Evolutionary conservation across 2,113 vertebrate genomes (phyloP), one percentile per base, ranked within the genome.

Genomic region (Leptobrachium leishanense): DNA sequence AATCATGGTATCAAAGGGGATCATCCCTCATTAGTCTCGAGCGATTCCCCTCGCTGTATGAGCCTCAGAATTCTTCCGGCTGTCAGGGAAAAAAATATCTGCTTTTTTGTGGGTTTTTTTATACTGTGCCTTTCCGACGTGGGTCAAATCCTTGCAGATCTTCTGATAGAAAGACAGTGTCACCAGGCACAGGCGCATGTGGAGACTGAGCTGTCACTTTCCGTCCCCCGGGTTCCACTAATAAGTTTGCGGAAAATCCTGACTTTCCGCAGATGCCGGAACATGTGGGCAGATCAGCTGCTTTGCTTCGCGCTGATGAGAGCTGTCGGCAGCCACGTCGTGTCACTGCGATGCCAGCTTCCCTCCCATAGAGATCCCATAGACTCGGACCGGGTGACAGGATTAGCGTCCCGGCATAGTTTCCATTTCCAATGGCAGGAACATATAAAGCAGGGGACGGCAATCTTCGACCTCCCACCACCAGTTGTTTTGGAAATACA

Each of bases 271-370:
- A 39, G 20, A n/a, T 42, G 1, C 15, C 43, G 57, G 67, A 50
- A 31, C 50, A 57, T 57, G 53, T 43, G 41, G 65, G 42, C 6
- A 57, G 50, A 76, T 68, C 39, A 68, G 43, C 75, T 53, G 12
- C 43, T 43, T 68, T n/a, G 12, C 31, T 31, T n/a, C 44, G 7
- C 11, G 9, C 9, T 76, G 43, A 76, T 76, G 75, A 76, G 68
- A 76, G 65, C 65, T 20, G 57, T 57, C 64, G 5, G 50, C 64
- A 3, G 50, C 68, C 64, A 8, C 75, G 43, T 76, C 13, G 44
- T 68, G 65, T 76, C 65, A 68, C 39, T 3, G 11, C 41, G 13
- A 39, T 68, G 64, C 63, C 46, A 67, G 2, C 6, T 42, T 62
- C 15, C 46, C 20, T 54, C 46, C 13, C 44, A 2, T 2, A 59